A percentile compares a stretch with the other conserved stretches of the same genome.
Evolutionary conservation across 2,888 invertebrate genomes (phyloP).

Genomic region (Tetropium fuscum): DNA sequence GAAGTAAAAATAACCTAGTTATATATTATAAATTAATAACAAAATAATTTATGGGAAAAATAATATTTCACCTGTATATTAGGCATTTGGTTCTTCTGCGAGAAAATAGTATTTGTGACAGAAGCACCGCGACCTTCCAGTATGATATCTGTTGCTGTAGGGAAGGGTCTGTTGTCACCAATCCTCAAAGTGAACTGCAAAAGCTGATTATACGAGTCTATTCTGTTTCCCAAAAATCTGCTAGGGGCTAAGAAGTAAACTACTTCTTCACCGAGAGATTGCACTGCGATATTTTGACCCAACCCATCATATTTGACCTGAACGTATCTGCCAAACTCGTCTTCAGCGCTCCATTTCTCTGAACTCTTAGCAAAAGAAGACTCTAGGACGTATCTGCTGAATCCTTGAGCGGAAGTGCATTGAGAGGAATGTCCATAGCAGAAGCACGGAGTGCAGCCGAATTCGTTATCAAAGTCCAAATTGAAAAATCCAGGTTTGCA

Average conservation of each 20-base stretch:
- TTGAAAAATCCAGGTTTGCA: slow-evolving; percentile 97
- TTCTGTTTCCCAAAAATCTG: slow-evolving; percentile 86
- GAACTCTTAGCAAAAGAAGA: slow-evolving; percentile 89
- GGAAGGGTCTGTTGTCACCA: slow-evolving; percentile 85
- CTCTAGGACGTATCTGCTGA: slow-evolving; percentile 70
- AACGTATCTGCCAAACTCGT: slow-evolving; percentile 70
- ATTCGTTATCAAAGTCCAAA: slow-evolving; percentile 85
- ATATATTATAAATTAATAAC: background rate
- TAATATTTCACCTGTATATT: slow-evolving; percentile 70
- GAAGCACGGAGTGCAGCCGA: slow-evolving; percentile 98
- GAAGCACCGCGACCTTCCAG: slow-evolving; percentile 85
- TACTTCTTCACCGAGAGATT: slow-evolving; percentile 79
- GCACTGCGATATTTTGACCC: slow-evolving; percentile 82
- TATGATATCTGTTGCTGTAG: slow-evolving; percentile 88
- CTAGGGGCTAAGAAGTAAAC: slow-evolving; percentile 93
- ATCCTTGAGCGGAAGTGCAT: slow-evolving; percentile 79
- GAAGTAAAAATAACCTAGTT: too few species aligned
- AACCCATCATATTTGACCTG: slow-evolving; percentile 83
- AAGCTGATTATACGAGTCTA: slow-evolving; percentile 94
- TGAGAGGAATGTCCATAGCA: slow-evolving; percentile 98
- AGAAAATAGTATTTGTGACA: slow-evolving; percentile 91
- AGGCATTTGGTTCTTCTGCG: slow-evolving; percentile 89
- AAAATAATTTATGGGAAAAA: background rate
- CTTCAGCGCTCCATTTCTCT: slow-evolving; percentile 86
- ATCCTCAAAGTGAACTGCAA: slow-evolving; percentile 88